A percentile compares a stretch with the other conserved stretches of the same genome.
phyloP scores from a whole-genome alignment of 1,140 invertebrate species.

The Pomacea maculata region DNA sequence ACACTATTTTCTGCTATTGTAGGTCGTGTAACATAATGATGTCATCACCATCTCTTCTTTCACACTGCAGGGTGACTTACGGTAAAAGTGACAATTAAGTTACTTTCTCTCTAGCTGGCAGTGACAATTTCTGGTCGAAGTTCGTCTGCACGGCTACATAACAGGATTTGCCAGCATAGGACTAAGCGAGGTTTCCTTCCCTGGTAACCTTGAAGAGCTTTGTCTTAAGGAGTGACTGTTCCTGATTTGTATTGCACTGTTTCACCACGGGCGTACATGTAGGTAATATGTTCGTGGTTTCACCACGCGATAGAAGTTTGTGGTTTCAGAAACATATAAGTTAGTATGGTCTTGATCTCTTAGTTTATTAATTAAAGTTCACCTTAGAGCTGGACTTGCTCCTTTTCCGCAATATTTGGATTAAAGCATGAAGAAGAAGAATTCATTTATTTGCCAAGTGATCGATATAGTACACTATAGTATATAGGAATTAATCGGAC shows the following conservation, averaged over 20 bases:
- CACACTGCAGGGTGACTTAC: not conserved
- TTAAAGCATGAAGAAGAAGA: too few relatives aligned
- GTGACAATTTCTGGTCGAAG: not conserved
- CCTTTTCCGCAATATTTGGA: too few relatives aligned
- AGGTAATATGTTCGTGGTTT: not conserved
- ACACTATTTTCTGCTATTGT: too few relatives aligned
- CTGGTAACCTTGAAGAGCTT: not conserved
- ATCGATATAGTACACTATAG: not conserved
- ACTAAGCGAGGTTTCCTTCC: not conserved
- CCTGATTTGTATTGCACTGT: not conserved
- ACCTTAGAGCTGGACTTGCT: too few relatives aligned
- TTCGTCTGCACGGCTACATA: not conserved
- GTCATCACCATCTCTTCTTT: not conserved
- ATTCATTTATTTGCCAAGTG: not conserved
- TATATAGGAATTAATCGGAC: too few relatives aligned
- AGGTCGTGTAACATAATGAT: too few relatives aligned
- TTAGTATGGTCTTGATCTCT: too few relatives aligned
- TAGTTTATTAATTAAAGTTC: too few relatives aligned
- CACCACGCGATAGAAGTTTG: too few relatives aligned
- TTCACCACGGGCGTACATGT: not conserved
- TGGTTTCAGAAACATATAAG: too few relatives aligned
- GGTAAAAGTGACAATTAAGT: not conserved
- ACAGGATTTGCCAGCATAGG: not conserved
- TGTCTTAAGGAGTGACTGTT: not conserved
- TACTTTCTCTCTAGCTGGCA: not conserved